These are phyloP conservation scores for Magallana ariakensis DNA, from an alignment of 1,140 invertebrate species.

Conservation along the genomic window DNA sequence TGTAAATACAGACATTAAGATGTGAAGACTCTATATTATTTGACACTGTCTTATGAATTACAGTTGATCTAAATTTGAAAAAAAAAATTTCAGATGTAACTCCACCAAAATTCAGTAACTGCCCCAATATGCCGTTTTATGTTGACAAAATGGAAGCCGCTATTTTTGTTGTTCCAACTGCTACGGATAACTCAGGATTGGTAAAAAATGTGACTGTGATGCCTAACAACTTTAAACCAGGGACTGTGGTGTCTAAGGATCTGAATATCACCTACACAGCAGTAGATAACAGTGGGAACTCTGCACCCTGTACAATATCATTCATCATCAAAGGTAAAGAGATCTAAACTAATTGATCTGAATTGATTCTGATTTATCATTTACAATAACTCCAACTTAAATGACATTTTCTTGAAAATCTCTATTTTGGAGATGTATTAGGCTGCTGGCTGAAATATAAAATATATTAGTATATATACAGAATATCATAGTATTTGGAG, in stretches of 20 bases:
- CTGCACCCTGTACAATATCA: slow-evolving; percentile 39
- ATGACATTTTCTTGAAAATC: too few relatives aligned
- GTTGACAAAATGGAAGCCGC: slow-evolving; percentile 40
- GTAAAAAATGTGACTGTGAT: slow-evolving; percentile 26
- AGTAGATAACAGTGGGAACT: slow-evolving; percentile 53
- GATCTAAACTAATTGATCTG: too few relatives aligned
- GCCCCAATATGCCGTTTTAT: slow-evolving; percentile 40
- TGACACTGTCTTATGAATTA: too few relatives aligned
- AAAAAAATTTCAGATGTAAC: slow-evolving; percentile 46
- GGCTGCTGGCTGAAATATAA: too few relatives aligned
- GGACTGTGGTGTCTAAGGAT: slow-evolving; percentile 28
- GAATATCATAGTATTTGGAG: too few relatives aligned
- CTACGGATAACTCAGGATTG: slow-evolving; percentile 48
- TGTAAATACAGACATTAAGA: too few relatives aligned
- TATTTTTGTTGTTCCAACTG: background rate
- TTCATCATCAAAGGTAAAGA: slow-evolving; percentile 50
- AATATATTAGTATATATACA: too few relatives aligned
- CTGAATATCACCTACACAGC: slow-evolving; percentile 42
- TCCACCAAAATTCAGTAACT: slow-evolving; percentile 42
- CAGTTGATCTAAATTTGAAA: too few relatives aligned
- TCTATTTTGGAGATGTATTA: too few relatives aligned
- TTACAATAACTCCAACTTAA: too few relatives aligned
- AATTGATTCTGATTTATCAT: too few relatives aligned
- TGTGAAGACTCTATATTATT: too few relatives aligned
- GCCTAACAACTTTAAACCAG: background rate